Base-by-base conservation (phyloP, 2,113 vertebrate genomes). In the Sakesphorus luctuosus region DNA sequence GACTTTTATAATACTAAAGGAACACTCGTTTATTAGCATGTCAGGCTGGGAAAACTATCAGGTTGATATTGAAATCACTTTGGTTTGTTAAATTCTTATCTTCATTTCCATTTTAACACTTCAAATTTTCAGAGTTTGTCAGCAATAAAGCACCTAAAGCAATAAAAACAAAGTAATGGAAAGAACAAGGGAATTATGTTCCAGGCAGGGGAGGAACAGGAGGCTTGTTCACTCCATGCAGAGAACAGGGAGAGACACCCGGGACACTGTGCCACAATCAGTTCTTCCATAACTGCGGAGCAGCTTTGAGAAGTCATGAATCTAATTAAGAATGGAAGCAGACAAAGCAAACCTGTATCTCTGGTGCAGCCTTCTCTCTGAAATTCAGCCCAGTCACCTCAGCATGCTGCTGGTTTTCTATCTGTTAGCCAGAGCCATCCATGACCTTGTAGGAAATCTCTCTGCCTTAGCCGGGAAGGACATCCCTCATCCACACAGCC, bases 211-310 rank as follows among this genome's bases (percentile, higher is more conserved):
- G 28, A 65, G 58, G 71, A 85, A 24, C 8, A 28, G 26, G 33
- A 79, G 11, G 23, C 10, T 67, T 46, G 7, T 33, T 80, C 15
- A 4, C 14, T 31, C 9, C 8, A 0, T 26, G 3, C 5, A 31
- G 38, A 43, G 35, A 1, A 33, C 18, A 62, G 44, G 21, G 25
- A 56, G 36, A 13, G 5, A 28, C 11, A 25, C 5, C 1, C 0
- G 2, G 47, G 50, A 16, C 38, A 12, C 28, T 1, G 0, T 0
- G 1, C 16, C 36, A 0, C 4, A 10, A 5, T 10, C 6, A 0
- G 29, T 4, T 59, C 4, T 47, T 67, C 36, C 0, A 0, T 35
- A 53, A 29, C n/a, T 29, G 28, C 0, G 2, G 3, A 28, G 25
- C 50, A 77, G 43, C 61, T 86, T 47, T 84, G 52, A 8, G n/a